Conservation (phyloP, 2,797 vertebrate genomes). For the Cirrhinus mrigala region DNA sequence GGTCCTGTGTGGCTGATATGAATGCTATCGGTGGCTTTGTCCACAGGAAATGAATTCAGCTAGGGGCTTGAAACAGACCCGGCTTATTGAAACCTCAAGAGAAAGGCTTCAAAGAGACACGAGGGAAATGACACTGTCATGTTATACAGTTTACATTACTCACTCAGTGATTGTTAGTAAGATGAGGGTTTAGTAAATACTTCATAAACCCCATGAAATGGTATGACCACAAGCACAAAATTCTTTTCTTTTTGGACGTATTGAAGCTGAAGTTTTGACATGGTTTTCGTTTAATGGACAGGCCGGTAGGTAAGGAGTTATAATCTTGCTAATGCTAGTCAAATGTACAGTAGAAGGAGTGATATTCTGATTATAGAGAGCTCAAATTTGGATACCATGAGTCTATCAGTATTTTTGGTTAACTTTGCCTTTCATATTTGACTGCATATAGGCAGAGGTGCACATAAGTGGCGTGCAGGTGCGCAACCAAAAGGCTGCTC, state of each 20-base stretch:
- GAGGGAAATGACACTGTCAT: neutral
- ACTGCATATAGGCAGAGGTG: neutral
- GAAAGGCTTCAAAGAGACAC: slow-evolving; percentile 10
- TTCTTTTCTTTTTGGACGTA: neutral
- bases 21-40: slow-evolving; percentile 6
- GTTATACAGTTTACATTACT: slow-evolving; percentile 3
- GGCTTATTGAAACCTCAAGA: slow-evolving; percentile 16
- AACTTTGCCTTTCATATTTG: neutral
- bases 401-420: neutral
- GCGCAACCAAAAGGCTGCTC: no score
- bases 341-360: neutral
- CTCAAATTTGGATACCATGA: neutral
- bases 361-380: neutral
- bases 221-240: neutral
- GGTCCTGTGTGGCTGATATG: neutral
- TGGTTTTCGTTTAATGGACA: neutral
- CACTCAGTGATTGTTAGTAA: neutral
- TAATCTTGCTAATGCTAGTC: neutral
- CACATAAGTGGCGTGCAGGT: no score
- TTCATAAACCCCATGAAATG: neutral
- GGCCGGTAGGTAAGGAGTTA: no score
- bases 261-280: neutral
- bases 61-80: slow-evolving; percentile 24
- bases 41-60: slow-evolving; percentile 60
- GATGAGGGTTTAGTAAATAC: neutral